Evolutionary conservation across 2,113 vertebrate genomes (phyloP).

Genomic region (Nothoprocta perdicaria): DNA sequence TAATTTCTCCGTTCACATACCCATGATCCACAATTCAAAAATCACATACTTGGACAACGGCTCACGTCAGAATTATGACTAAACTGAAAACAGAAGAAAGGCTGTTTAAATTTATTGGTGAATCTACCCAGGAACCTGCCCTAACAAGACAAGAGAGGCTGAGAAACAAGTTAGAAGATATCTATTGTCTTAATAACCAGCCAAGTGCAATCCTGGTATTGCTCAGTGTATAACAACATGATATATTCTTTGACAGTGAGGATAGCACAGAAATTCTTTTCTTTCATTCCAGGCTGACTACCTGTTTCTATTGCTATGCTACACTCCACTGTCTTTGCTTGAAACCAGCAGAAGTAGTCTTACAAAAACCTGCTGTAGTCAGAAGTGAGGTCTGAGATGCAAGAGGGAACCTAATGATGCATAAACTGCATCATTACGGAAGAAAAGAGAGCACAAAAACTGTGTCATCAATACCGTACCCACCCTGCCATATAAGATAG

Average conservation of each 20-base stretch:
- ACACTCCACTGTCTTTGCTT: slow-evolving; percentile 1
- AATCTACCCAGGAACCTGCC: not conserved
- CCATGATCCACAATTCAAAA: not conserved
- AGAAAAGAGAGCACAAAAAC: not conserved
- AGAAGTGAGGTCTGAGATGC: not conserved
- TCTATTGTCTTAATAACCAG: slow-evolving; percentile 13
- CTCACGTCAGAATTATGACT: not conserved
- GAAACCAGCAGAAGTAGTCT: not conserved
- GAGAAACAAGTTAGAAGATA: slow-evolving; percentile 18
- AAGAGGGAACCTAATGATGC: not conserved
- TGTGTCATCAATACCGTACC: not conserved
- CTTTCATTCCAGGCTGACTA: not conserved
- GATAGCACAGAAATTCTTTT: not conserved
- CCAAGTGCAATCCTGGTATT: slow-evolving; percentile 4
- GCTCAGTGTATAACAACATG: slow-evolving; percentile 9
- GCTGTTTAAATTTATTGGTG: not conserved
- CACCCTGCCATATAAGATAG: not conserved
- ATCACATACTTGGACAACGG: not conserved
- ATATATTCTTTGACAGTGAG: slow-evolving; percentile 12
- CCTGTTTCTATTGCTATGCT: slow-evolving; percentile 18
- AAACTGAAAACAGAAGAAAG: not conserved
- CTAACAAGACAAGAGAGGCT: not conserved
- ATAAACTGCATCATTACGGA: not conserved
- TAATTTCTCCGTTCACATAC: not conserved
- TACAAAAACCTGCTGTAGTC: not conserved